Percentiles rank a stretch among this genome's conserved stretches.
phyloP scores from a whole-genome alignment of 1,140 invertebrate species.

The Drosophila cardini region DNA sequence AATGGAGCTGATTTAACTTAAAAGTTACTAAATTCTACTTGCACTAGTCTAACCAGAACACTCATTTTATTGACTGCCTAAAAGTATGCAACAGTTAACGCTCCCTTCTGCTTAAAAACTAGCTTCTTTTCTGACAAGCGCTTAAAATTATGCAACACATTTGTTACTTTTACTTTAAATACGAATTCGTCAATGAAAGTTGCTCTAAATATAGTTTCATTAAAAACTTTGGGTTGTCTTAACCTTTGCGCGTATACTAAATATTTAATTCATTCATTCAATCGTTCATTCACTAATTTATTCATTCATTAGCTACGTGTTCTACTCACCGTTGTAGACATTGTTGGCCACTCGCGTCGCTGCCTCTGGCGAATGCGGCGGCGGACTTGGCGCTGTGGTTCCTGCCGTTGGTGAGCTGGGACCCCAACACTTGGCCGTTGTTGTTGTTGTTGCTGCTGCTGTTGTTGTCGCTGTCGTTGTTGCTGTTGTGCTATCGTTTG shows the following conservation, averaged over 20 bases:
- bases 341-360: slow-evolving; percentile 86
- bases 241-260: not conserved
- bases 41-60: too few species aligned
- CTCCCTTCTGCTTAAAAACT: too few species aligned
- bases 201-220: not conserved
- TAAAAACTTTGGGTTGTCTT: not conserved
- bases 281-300: slow-evolving; percentile 11
- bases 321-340: slow-evolving; percentile 88
- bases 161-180: too few species aligned
- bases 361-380: slow-evolving; percentile 87
- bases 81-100: slow-evolving; percentile 31
- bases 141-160: not conserved
- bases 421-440: slow-evolving; percentile 87
- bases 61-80: slow-evolving; percentile 2
- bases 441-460: slow-evolving; percentile 64
- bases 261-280: slow-evolving; percentile 3
- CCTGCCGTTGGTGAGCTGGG: slow-evolving; percentile 90
- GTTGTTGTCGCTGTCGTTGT: slow-evolving; percentile 67
- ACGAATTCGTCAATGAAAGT: not conserved
- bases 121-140: not conserved
- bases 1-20: too few species aligned
- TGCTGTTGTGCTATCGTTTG: slow-evolving; percentile 66
- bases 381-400: slow-evolving; percentile 90
- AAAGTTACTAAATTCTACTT: too few species aligned
- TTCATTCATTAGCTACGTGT: slow-evolving; percentile 10